Percentiles rank a stretch among this genome's conserved stretches.
These are phyloP conservation scores for Macrobrachium rosenbergii DNA, from an alignment of 1,140 invertebrate genomes.

Conservation along the genomic window DNA sequence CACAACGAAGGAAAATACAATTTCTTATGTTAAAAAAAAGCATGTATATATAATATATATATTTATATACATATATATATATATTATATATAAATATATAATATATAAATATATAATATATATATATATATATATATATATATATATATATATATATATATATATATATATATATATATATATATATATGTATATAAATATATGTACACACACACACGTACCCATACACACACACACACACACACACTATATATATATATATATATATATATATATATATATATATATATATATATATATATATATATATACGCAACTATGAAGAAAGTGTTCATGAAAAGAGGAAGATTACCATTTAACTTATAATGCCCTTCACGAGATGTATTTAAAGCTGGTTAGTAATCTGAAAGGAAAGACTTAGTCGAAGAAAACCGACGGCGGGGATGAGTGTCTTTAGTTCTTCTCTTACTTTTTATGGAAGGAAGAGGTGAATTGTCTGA, in stretches of 20 bases:
- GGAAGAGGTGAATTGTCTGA: too few species aligned
- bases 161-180: conserved; percentile 5
- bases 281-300: conserved; percentile 14
- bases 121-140: conserved; percentile 19
- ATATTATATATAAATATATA: not conserved
- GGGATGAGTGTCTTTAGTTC: too few species aligned
- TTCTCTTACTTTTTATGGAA: too few species aligned
- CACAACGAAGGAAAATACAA: too few species aligned
- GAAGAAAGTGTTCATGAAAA: not conserved
- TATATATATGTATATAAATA: conserved; percentile 9
- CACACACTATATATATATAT: not conserved
- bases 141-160: conserved; percentile 3
- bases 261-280: conserved; percentile 19
- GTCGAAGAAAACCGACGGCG: too few species aligned
- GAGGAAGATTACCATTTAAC: not conserved
- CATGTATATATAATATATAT: not conserved
- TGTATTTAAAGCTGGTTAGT: too few species aligned
- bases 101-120: conserved; percentile 17
- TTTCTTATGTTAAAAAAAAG: too few species aligned
- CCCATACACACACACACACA: not conserved
- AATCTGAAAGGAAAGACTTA: too few species aligned
- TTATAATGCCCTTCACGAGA: too few species aligned
- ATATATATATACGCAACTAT: not conserved
- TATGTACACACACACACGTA: not conserved
- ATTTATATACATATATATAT: conserved; percentile 7